phyloP scores from a whole-genome alignment of 2,888 invertebrate genomes.

The Rhabditophanes sp. region DNA sequence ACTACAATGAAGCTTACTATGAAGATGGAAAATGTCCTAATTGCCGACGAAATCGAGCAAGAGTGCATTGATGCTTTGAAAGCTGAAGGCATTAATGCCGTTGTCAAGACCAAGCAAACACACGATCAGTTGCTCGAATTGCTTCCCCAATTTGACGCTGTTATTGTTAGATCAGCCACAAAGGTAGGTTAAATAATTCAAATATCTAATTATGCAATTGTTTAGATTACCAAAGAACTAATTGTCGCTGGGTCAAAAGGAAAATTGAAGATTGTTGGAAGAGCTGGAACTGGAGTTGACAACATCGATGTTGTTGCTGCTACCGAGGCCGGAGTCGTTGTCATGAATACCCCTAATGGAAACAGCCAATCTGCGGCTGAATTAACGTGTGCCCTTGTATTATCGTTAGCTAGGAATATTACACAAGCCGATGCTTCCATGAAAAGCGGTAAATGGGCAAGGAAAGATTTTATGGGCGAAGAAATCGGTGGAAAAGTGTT shows the following conservation, averaged over 20 bases:
- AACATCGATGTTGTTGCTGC: slow-evolving; percentile 82
- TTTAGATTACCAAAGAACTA: slow-evolving; percentile 56
- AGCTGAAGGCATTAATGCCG: slow-evolving; percentile 61
- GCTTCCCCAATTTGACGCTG: slow-evolving; percentile 28
- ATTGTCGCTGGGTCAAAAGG: slow-evolving; percentile 53
- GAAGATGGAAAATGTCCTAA: too few relatives aligned
- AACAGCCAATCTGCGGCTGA: slow-evolving; percentile 74
- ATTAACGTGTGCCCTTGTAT: slow-evolving; percentile 75
- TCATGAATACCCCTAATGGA: slow-evolving; percentile 57
- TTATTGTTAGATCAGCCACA: slow-evolving; percentile 36
- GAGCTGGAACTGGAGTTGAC: slow-evolving; percentile 96
- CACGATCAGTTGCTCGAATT: slow-evolving; percentile 25
- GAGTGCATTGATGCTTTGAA: slow-evolving; percentile 67
- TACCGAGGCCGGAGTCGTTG: slow-evolving; percentile 65
- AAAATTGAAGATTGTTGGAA: slow-evolving; percentile 70
- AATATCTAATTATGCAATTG: slow-evolving; percentile 44
- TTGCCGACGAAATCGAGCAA: slow-evolving; percentile 78
- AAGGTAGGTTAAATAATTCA: slow-evolving; percentile 16
- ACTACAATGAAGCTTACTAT: too few relatives aligned
- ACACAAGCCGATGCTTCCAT: slow-evolving; percentile 67
- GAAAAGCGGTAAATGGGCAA: slow-evolving; percentile 78
- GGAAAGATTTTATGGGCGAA: slow-evolving; percentile 57
- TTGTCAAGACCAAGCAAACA: slow-evolving; percentile 28
- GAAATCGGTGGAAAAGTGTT: slow-evolving; percentile 61
- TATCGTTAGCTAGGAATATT: slow-evolving; percentile 63